These are phyloP conservation scores for Psilanteris sp. DNA, from an alignment of 1,140 invertebrate genomes.

Conservation along the genomic window DNA sequence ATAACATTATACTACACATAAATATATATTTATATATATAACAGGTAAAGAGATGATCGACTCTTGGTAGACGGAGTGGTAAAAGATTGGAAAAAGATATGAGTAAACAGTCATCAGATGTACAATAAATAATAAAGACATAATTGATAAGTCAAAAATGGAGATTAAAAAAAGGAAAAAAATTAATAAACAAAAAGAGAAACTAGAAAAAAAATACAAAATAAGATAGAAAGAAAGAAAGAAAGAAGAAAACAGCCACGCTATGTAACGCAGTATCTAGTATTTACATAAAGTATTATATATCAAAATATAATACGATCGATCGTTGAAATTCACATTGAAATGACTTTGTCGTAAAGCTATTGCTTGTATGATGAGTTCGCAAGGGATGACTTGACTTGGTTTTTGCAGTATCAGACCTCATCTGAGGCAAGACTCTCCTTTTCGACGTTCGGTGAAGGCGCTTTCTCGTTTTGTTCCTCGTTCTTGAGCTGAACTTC, in stretches of 20 bases:
- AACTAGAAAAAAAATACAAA: constrained; percentile 31
- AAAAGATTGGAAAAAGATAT: constrained; percentile 67
- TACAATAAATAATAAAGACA: constrained; percentile 79
- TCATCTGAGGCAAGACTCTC: constrained; percentile 77
- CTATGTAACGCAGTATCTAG: constrained; percentile 75
- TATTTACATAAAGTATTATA: constrained; percentile 80
- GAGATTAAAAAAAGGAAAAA: constrained; percentile 20
- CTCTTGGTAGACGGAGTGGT: constrained; percentile 67
- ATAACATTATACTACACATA: constrained; percentile 75
- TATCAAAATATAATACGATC: constrained; percentile 78
- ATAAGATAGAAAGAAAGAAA: constrained; percentile 7
- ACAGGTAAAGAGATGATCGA: constrained; percentile 72
- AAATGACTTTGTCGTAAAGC: constrained; percentile 70
- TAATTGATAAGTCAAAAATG: constrained; percentile 73
- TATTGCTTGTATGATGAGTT: constrained; percentile 65
- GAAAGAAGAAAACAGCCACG: constrained; percentile 59
- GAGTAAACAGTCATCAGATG: constrained; percentile 75
- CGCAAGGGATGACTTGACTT: constrained; percentile 42
- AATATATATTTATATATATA: constrained; percentile 69
- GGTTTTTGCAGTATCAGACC: constrained; percentile 68
- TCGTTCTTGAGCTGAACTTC: constrained; percentile 78
- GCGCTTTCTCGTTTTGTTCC: constrained; percentile 75
- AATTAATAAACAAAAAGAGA: constrained; percentile 10
- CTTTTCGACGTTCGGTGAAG: constrained; percentile 69
- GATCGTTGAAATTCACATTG: constrained; percentile 71